Evolutionary conservation across 2,888 invertebrate species (phyloP), one percentile per base, ranked within the genome.

Genomic region (Geophilus truncorum): DNA sequence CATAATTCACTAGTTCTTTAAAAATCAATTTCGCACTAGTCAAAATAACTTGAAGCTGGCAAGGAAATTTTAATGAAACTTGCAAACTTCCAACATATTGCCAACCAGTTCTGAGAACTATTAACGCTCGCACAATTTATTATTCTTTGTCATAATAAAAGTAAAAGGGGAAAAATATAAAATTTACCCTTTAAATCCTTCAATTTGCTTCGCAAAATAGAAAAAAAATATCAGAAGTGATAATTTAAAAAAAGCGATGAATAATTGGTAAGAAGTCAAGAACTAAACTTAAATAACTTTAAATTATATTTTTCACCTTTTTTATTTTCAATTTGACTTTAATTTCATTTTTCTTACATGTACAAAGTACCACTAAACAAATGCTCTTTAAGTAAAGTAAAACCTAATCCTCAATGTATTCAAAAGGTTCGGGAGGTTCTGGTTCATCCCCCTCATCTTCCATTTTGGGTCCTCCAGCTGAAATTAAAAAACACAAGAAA

Each of bases 341-440:
- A n/a, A n/a, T n/a, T n/a, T n/a, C n/a, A n/a, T n/a, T n/a, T n/a
- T n/a, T n/a, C n/a, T n/a, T n/a, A n/a, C n/a, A n/a, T n/a, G n/a
- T n/a, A n/a, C n/a, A n/a, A n/a, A n/a, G n/a, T 62, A 62, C 21
- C 57, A 18, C 21, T 23, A 18, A 5, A 25, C 1, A 28, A 70
- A 57, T 5, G 21, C 7, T 23, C 57, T 4, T 12, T n/a, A n/a
- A n/a, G n/a, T n/a, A n/a, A 4, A 3, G 4, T 7, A 28, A 34
- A 32, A 28, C 15, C 21, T 83, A 85, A 80, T 85, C 93, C 87
- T 98, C 97, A 84, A 92, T 91, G 89, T 94, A 98, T 89, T 97
- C 97, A 87, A 98, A 98, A 83, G 98, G 96, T 90, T 97, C 97
- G 86, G 98, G 98, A 70, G 97, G 96, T 85, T 96, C 96, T 0